These are phyloP conservation scores for Antennarius maculatus DNA, from an alignment of 2,797 vertebrate genomes.

Conservation along the genomic window DNA sequence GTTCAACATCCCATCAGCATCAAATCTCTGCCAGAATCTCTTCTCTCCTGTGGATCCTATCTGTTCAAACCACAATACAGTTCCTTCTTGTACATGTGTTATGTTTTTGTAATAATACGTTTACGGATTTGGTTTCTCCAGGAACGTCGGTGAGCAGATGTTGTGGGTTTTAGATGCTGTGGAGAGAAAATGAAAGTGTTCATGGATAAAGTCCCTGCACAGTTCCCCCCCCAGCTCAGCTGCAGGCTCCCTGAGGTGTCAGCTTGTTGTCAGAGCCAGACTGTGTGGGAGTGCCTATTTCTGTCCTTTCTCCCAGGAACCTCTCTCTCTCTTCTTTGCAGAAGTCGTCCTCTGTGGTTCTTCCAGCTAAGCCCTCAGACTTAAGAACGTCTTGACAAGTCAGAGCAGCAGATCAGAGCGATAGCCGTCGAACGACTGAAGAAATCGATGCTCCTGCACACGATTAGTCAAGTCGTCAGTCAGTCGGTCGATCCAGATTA, in stretches of 20 bases:
- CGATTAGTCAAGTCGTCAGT: background rate
- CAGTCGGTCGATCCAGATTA: background rate
- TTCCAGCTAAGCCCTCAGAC: conserved; percentile 21
- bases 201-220: conserved; percentile 39
- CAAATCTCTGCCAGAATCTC: background rate
- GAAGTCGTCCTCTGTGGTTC: conserved; percentile 16
- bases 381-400: conserved; percentile 11
- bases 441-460: conserved; percentile 15
- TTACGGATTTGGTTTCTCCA: conserved; percentile 22
- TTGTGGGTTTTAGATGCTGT: conserved; percentile 56
- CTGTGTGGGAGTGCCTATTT: conserved; percentile 81
- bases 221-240: conserved; percentile 72
- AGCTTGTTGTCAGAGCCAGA: conserved; percentile 75
- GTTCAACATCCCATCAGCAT: background rate
- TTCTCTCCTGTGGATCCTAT: conserved; percentile 12
- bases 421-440: conserved; percentile 10
- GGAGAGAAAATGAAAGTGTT: conserved; percentile 50
- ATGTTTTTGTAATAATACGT: background rate
- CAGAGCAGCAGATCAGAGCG: conserved; percentile 25
- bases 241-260: conserved; percentile 76
- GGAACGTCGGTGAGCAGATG: conserved; percentile 61
- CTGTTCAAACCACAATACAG: background rate
- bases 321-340: conserved; percentile 23
- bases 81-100: background rate
- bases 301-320: conserved; percentile 64